Evolutionary conservation across 2,888 invertebrate genomes (phyloP), one percentile per base, ranked within the genome.

Genomic region (Ichneumoninae sp.): DNA sequence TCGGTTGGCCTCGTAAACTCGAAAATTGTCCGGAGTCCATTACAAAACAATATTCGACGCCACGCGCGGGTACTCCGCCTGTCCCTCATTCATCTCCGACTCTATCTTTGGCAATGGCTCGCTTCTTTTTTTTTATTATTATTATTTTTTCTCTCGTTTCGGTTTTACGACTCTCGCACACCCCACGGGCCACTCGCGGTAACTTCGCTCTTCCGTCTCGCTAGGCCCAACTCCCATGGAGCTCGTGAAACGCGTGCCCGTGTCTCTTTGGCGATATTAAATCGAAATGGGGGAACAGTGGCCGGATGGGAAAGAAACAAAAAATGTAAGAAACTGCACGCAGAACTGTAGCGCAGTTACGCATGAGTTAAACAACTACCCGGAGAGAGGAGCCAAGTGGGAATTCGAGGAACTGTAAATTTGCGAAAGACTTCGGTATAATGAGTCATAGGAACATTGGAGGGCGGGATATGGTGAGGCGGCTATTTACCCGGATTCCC

Each of bases 31-130:
- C 54, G 66, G 74, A 85, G 87, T 89, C 88, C 88, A 87, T 89
- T 88, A 89, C 88, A 88, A 89, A 89, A 88, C 87, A 88, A 88
- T 88, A 89, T 88, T 89, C 87, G 85, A 69, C 85, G 83, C 85
- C 86, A 57, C 71, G 73, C 8, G 54, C 22, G 36, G 54, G 68
- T 26, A 33, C 80, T 54, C 36, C 77, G 47, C 66, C 54, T 52
- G 50, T 44, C 52, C n/a, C 47, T 69, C 68, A 52, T 57, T 70
- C 76, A 71, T 73, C 71, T 76, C 76, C 70, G 77, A 83, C 76
- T 87, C 75, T 81, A 63, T 73, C 78, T 47, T 69, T 60, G 74
- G 52, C 78, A 65, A 78, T 80, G 19, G 44, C 68, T 77, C 63
- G 66, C 47, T 47, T 22, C 5, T 40, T 36, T 71, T 36, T 71